Evolutionary conservation across 2,797 vertebrate genomes (phyloP), one percentile per base, ranked within the genome.

Genomic region (Periparus ater): DNA sequence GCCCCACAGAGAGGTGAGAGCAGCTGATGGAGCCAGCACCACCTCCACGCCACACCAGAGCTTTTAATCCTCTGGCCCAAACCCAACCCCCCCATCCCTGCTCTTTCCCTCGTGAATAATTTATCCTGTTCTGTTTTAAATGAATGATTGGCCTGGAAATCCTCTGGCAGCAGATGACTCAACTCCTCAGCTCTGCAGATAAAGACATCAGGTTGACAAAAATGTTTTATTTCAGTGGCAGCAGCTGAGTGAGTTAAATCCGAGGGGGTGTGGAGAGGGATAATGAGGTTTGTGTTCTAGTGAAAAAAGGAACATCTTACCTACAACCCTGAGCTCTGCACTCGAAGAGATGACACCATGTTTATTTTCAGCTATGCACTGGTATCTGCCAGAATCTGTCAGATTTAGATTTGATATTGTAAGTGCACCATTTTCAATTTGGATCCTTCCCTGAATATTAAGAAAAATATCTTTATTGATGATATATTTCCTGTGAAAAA

Each of bases 291-390:
- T n/a, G 19, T 47, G n/a, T 65, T 70, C 50, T 22, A 84, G 63
- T 13, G 68, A 55, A 51, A 77, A 92, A 78, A 76, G 63, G 76
- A 95, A 82, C 55, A 93, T 97, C 98, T 98, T 98, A 99, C 99
- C 99, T 96, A 99, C 93, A 96, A 99, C 99, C 96, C 98, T 98
- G 97, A 99, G 98, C 92, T 99, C 98, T 71, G 99, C 99, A 73
- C 98, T 98, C 51, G 98, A 98, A 97, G 98, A 99, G 97, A 99
- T 98, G 85, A 98, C 98, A 54, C 99, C 99, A 19, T 99, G 99
- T 97, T 99, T 99, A 98, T 99, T 99, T 98, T 99, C 99, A 57
- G 99, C 99, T 97, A 99, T 97, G 97, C 99, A 99, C 44, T 99
- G 99, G 98, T 99, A 99, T 98, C 99, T 99, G 96, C 99, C 99